phyloP scores from a whole-genome alignment of 2,797 vertebrate species.

The Hydrocynus forskahlii region DNA sequence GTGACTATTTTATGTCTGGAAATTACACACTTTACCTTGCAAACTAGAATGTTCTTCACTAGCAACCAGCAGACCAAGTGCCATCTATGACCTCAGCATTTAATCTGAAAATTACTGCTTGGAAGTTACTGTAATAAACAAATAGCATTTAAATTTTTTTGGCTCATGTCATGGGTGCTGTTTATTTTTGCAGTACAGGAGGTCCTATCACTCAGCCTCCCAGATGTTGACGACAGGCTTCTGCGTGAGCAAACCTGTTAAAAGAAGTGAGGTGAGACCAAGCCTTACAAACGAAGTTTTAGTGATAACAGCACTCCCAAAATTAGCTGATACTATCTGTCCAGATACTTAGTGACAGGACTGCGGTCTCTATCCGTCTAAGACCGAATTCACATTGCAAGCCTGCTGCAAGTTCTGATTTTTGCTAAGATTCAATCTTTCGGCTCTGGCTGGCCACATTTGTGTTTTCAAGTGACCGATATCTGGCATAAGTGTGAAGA shows the following conservation, averaged over 20 bases:
- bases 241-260: background rate
- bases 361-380: background rate
- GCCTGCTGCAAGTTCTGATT: too few relatives aligned
- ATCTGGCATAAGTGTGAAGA: too few relatives aligned
- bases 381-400: background rate
- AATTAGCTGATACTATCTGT: background rate
- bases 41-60: background rate
- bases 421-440: too few relatives aligned
- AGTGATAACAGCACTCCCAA: background rate
- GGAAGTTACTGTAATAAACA: background rate
- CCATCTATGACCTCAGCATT: background rate
- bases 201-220: background rate
- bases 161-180: background rate
- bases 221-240: background rate
- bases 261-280: background rate
- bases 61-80: background rate
- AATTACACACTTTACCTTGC: conserved; percentile 20
- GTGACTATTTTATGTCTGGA: conserved; percentile 11
- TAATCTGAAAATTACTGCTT: background rate
- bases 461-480: too few relatives aligned
- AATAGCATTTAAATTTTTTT: background rate
- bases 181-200: background rate
- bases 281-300: background rate
- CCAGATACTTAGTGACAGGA: background rate
- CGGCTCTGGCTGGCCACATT: too few relatives aligned